These are phyloP conservation scores for Lophius americanus DNA, from an alignment of 2,797 vertebrate species.

Conservation along the genomic window DNA sequence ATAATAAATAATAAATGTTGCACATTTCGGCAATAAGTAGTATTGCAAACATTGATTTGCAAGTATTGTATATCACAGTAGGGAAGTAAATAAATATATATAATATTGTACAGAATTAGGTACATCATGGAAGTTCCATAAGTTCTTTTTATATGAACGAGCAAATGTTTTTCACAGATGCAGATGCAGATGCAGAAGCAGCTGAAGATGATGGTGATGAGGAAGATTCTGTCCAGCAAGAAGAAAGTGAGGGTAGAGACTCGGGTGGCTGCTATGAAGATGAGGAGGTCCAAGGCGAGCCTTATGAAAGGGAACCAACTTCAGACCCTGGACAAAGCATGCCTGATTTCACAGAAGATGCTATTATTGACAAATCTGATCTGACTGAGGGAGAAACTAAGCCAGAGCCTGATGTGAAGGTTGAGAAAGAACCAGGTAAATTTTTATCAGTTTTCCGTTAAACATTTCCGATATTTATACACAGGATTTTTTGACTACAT, in stretches of 20 bases:
- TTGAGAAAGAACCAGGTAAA: constrained; percentile 47
- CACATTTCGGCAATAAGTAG: too few relatives aligned
- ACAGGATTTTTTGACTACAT: too few relatives aligned
- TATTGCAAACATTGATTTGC: too few relatives aligned
- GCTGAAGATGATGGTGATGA: constrained; percentile 20
- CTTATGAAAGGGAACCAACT: constrained; percentile 47
- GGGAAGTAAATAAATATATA: too few relatives aligned
- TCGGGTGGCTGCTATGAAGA: constrained; percentile 73
- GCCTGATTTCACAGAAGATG: constrained; percentile 68
- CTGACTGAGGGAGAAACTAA: constrained; percentile 36
- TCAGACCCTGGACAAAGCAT: constrained; percentile 44
- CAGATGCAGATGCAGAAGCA: constrained; percentile 38
- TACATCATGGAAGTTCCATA: neutral
- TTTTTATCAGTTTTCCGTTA: neutral
- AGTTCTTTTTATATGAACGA: too few relatives aligned
- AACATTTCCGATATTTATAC: neutral
- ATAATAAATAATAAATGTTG: too few relatives aligned
- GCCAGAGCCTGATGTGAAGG: neutral
- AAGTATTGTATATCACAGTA: too few relatives aligned
- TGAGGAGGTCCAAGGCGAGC: constrained; percentile 63
- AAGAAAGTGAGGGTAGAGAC: constrained; percentile 72
- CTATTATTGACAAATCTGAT: constrained; percentile 33
- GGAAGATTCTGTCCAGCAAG: constrained; percentile 44
- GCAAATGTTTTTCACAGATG: neutral
- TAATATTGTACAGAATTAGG: too few relatives aligned